Percentiles rank a stretch among this genome's conserved stretches.
phyloP scores from a whole-genome alignment of 1,140 invertebrate genomes.

The Lepidurus packardi region DNA sequence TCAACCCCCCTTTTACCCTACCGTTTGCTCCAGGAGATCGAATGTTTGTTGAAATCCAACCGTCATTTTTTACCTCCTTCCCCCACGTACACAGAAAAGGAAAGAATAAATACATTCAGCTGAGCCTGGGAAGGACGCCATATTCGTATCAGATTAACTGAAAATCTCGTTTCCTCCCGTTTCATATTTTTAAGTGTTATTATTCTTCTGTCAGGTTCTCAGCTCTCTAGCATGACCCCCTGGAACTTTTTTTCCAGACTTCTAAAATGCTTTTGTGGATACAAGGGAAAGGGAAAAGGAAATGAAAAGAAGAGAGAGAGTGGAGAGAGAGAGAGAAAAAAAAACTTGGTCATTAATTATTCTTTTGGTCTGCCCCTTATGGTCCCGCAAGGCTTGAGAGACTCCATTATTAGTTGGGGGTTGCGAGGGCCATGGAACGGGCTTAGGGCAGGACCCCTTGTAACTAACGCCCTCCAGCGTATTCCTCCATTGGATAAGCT shows the following conservation, averaged over 20 bases:
- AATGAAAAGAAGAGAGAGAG: neutral
- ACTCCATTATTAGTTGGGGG: constrained; percentile 18
- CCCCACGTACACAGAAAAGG: neutral
- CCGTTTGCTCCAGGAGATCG: neutral
- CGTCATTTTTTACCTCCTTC: neutral
- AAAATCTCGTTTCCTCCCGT: neutral
- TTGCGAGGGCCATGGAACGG: constrained; percentile 8
- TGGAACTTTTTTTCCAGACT: neutral
- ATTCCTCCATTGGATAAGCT: constrained; percentile 21
- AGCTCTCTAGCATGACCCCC: neutral
- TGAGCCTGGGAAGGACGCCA: neutral
- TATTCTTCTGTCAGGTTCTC: neutral
- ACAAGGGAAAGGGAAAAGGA: neutral
- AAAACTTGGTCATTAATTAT: constrained; percentile 1
- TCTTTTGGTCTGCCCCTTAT: constrained; percentile 21
- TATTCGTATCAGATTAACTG: constrained; percentile 6
- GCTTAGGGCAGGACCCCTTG: constrained; percentile 20
- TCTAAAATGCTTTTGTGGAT: neutral
- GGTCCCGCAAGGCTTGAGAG: constrained; percentile 10
- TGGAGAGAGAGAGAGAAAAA: neutral
- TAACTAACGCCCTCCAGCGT: constrained; percentile 20
- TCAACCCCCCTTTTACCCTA: neutral
- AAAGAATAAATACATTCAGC: neutral
- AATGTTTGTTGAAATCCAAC: neutral
- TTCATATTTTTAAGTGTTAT: neutral